Conservation (phyloP, 2,113 vertebrate species). For the Geococcyx californianus region DNA sequence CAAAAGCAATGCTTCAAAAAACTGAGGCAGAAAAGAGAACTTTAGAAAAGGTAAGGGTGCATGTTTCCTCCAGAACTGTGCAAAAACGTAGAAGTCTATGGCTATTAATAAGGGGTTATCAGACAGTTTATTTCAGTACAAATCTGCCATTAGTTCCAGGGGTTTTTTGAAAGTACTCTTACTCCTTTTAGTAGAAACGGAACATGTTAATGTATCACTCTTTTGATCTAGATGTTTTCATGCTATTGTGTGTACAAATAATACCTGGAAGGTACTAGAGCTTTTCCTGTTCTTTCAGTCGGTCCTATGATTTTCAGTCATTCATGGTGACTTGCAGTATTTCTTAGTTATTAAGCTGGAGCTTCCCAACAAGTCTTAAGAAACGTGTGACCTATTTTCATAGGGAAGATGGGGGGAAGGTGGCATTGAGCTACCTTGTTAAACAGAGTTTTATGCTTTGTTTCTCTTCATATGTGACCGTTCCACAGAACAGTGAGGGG, state of each 20-base stretch:
- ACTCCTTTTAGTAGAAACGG: not conserved
- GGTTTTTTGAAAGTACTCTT: not conserved
- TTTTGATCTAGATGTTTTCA: not conserved
- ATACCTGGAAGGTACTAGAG: not conserved
- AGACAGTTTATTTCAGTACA: not conserved
- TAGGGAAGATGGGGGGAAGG: not conserved
- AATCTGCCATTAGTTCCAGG: not conserved
- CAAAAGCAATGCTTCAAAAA: conserved; percentile 87
- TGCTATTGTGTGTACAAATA: not conserved
- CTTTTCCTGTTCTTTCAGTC: not conserved
- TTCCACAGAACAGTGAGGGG: not conserved
- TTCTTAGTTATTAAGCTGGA: not conserved
- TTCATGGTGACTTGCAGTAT: not conserved
- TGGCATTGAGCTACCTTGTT: not conserved
- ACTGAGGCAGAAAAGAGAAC: conserved; percentile 84
- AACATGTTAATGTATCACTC: not conserved
- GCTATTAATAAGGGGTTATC: not conserved
- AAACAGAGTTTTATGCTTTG: not conserved
- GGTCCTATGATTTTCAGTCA: not conserved
- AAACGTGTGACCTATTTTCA: not conserved
- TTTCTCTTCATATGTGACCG: not conserved
- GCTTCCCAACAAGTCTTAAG: not conserved
- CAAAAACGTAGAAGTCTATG: not conserved
- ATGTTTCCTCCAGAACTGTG: not conserved
- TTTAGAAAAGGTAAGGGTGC: conserved; percentile 85